These are phyloP conservation scores for Solenopsis fugax DNA, from an alignment of 1,140 invertebrate species.

Conservation along the genomic window DNA sequence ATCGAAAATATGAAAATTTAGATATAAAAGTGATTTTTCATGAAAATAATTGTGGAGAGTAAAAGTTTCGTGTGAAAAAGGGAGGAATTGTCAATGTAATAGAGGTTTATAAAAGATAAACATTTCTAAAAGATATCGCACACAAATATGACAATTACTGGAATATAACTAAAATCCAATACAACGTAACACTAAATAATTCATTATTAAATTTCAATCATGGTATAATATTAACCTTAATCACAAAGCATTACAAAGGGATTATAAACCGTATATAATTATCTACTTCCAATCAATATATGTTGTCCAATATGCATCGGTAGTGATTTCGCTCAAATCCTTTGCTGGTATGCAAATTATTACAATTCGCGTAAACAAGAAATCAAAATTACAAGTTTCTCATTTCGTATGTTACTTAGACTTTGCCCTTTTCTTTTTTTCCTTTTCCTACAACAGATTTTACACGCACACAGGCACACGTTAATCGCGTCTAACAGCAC, in stretches of 20 bases:
- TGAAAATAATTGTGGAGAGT: neutral
- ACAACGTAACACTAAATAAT: conserved; percentile 24
- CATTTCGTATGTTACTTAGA: neutral
- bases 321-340: neutral
- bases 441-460: neutral
- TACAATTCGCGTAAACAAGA: neutral
- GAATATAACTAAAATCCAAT: conserved; percentile 27
- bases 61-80: neutral
- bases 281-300: conserved; percentile 55
- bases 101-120: neutral
- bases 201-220: conserved; percentile 52
- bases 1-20: neutral
- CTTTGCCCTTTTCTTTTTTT: neutral
- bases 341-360: neutral
- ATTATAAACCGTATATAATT: conserved; percentile 53
- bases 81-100: neutral
- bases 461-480: neutral
- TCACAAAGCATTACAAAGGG: conserved; percentile 54
- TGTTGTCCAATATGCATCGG: neutral
- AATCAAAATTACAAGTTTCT: neutral
- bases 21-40: neutral
- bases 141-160: conserved; percentile 28
- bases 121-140: conserved; percentile 1
- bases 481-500: neutral
- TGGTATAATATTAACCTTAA: conserved; percentile 56